Evolutionary conservation across 2,113 vertebrate genomes (phyloP).

Genomic region (Muscicapa adusta): DNA sequence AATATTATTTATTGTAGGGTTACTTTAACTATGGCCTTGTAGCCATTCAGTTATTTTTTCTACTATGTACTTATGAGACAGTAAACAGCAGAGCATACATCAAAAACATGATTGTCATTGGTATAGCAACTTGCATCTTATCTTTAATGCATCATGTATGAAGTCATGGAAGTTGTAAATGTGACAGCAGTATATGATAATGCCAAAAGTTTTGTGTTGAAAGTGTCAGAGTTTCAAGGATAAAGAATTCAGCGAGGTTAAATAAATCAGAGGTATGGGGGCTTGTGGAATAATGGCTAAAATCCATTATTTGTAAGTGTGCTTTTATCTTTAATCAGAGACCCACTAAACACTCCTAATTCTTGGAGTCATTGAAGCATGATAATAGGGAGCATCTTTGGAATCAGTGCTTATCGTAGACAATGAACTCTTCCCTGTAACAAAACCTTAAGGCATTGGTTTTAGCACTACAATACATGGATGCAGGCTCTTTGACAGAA

Average conservation of each 20-base stretch:
- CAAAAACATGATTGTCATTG: neutral
- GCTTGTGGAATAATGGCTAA: neutral
- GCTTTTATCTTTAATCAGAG: neutral
- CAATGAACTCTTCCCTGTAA: neutral
- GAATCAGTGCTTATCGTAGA: neutral
- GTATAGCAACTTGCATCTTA: neutral
- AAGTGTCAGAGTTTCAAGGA: neutral
- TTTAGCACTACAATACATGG: neutral
- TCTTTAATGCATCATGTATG: neutral
- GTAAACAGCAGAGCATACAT: neutral
- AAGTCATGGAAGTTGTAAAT: neutral
- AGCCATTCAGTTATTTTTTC: neutral
- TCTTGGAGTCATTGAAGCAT: neutral
- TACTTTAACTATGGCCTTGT: neutral
- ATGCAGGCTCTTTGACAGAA: neutral
- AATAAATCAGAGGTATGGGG: neutral
- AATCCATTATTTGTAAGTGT: neutral
- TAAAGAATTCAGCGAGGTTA: neutral
- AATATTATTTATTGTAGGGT: neutral
- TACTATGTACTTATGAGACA: neutral
- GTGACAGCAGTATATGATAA: neutral
- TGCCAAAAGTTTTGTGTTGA: neutral
- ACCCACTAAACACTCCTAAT: neutral
- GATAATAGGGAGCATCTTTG: neutral
- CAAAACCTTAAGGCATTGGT: neutral